phyloP scores from a whole-genome alignment of 2,888 invertebrate genomes.

The Troilus luridus region DNA sequence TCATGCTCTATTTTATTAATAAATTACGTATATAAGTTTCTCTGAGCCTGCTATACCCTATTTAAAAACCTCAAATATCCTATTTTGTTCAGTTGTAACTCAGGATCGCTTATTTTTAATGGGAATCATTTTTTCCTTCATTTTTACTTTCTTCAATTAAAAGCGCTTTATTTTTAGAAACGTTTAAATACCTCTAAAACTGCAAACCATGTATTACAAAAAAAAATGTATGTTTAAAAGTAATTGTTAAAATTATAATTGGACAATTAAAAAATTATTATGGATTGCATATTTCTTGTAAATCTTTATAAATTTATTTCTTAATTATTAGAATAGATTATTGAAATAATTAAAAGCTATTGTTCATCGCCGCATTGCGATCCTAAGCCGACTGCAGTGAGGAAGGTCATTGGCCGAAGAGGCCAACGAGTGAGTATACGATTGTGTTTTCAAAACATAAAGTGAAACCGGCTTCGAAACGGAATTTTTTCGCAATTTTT shows the following conservation, averaged over 20 bases:
- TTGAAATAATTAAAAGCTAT: no score
- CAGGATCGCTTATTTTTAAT: background rate
- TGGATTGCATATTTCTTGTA: no score
- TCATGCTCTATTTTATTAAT: no score
- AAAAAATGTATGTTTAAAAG: no score
- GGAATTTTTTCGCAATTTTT: background rate
- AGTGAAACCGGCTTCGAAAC: background rate
- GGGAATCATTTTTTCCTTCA: background rate
- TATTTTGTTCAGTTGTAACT: background rate
- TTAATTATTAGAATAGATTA: no score
- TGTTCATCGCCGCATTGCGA: background rate
- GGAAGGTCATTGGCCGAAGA: slow-evolving; percentile 20
- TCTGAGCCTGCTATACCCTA: no score
- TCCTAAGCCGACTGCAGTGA: background rate
- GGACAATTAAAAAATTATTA: no score
- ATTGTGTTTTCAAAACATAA: slow-evolving; percentile 29
- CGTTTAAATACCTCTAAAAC: background rate
- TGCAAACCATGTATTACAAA: no score
- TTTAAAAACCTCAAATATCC: no score
- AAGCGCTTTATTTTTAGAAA: slow-evolving; percentile 18
- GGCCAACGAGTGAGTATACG: background rate
- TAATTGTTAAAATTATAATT: no score
- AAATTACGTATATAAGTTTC: no score
- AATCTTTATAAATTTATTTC: no score
- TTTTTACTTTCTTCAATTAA: slow-evolving; percentile 19